phyloP scores from a whole-genome alignment of 64 coral and sea anemone genomes.

The Dendronephthya gigantea region DNA sequence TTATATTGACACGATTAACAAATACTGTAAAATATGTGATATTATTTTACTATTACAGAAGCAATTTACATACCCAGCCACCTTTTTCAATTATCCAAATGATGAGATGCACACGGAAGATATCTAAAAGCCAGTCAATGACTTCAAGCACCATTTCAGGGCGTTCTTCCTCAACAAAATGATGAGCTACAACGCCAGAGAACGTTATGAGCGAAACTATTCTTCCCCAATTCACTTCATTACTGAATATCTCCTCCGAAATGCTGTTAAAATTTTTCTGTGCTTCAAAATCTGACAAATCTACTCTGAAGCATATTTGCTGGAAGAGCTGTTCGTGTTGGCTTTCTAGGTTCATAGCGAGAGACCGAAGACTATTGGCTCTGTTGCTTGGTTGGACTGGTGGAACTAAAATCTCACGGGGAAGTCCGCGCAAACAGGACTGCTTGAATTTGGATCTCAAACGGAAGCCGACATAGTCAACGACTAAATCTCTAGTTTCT shows the following conservation, averaged over 20 bases:
- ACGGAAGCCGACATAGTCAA: conserved; percentile 78
- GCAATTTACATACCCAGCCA: conserved; percentile 74
- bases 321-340: conserved; percentile 96
- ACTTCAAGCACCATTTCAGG: conserved; percentile 76
- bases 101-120: conserved; percentile 71
- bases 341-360: conserved; percentile 80
- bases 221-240: conserved; percentile 81
- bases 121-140: conserved; percentile 50
- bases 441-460: conserved; percentile 90
- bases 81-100: conserved; percentile 82
- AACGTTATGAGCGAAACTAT: conserved; percentile 94
- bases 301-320: conserved; percentile 72
- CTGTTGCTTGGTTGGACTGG: conserved; percentile 43
- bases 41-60: background rate
- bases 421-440: conserved; percentile 67
- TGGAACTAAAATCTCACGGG: conserved; percentile 74
- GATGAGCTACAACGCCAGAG: conserved; percentile 86
- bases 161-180: conserved; percentile 75
- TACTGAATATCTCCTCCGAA: conserved; percentile 92
- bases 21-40: background rate
- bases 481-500: background rate
- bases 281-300: conserved; percentile 60
- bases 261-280: conserved; percentile 66
- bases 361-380: conserved; percentile 58
- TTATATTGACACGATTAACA: too few species aligned